Base-by-base conservation (phyloP, 1,140 invertebrate genomes). In the Drosophila azteca region DNA sequence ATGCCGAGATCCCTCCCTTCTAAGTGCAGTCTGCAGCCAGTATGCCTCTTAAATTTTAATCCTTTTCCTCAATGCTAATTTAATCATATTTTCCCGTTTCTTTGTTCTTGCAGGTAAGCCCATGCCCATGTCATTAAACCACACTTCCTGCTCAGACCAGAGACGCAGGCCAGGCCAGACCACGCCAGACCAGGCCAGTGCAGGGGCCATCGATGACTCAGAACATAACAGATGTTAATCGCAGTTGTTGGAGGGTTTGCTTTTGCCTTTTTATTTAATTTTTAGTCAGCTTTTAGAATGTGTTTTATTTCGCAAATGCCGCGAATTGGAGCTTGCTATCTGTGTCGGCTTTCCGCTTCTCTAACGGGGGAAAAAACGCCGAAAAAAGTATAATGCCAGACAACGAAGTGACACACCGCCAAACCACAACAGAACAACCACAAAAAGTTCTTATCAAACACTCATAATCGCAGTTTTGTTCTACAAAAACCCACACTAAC, bases 31-130 rank as follows among this genome's bases (percentile, higher is more conserved):
- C 31, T 22, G 35, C 11, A 35, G 31, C 6, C 39, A 44, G 55
- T 46, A 66, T 60, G 41, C n/a, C 13, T 13, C 26, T 35, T 9
- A 35, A 11, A 1, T 26, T 43, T 51, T 46, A 64, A 64, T 78
- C 60, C 75, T 63, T 78, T 61, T n/a, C 45, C 51, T 39, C 29
- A 58, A 31, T 66, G 52, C 65, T 84, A 76, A 79, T 76, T 76
- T 43, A 59, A 80, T 71, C 43, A 76, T 58, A 44, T 55, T 64
- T 61, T 65, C 51, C 35, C 35, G 39, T 48, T 44, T 41, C 31
- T 53, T 57, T 75, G 68, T 58, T 53, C 51, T 75, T 76, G 20
- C 80, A 83, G 80, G 80, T 83, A 84, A 83, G 79, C 58, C 9
- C 35, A 39, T 35, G 31, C 9, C 9, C 55, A 65, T 35, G 46